These are phyloP conservation scores for Chelmon rostratus DNA, from an alignment of 2,797 vertebrate species.

Conservation along the genomic window DNA sequence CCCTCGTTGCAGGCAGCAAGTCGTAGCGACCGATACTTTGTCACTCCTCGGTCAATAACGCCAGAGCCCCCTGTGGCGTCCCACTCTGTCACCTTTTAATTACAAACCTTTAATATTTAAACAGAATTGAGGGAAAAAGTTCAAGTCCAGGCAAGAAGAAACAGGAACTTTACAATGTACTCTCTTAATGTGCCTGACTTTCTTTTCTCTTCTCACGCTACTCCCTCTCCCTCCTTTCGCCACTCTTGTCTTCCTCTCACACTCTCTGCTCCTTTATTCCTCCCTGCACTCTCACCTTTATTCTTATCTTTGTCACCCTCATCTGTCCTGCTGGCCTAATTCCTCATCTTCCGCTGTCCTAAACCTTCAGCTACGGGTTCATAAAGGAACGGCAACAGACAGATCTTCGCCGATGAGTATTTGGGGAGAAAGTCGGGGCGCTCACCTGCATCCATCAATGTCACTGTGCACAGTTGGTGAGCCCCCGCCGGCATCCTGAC, in stretches of 20 bases:
- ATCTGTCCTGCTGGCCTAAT: conserved; percentile 40
- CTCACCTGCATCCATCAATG: conserved; percentile 76
- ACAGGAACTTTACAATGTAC: conserved; percentile 56
- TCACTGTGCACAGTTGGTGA: conserved; percentile 60
- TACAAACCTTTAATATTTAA: conserved; percentile 83
- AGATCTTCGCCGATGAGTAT: conserved; percentile 64
- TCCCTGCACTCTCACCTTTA: conserved; percentile 46
- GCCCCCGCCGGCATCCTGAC: conserved; percentile 67
- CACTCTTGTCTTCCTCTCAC: background rate
- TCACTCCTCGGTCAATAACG: conserved; percentile 76
- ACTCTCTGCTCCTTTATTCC: conserved; percentile 17
- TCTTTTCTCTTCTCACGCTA: background rate
- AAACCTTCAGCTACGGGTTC: conserved; percentile 46
- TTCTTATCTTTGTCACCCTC: conserved; percentile 52
- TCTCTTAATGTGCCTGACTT: conserved; percentile 44
- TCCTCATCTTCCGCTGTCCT: conserved; percentile 44
- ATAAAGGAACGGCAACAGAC: conserved; percentile 64
- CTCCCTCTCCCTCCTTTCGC: conserved; percentile 26
- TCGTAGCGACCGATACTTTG: conserved; percentile 49
- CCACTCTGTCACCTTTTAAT: conserved; percentile 80
- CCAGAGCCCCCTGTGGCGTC: conserved; percentile 62
- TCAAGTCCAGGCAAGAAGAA: conserved; percentile 53
- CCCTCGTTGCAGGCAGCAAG: conserved; percentile 29
- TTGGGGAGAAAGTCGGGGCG: conserved; percentile 51
- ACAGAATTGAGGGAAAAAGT: conserved; percentile 77